phyloP scores from a whole-genome alignment of 2,888 invertebrate genomes.

The Hypsopygia costalis region DNA sequence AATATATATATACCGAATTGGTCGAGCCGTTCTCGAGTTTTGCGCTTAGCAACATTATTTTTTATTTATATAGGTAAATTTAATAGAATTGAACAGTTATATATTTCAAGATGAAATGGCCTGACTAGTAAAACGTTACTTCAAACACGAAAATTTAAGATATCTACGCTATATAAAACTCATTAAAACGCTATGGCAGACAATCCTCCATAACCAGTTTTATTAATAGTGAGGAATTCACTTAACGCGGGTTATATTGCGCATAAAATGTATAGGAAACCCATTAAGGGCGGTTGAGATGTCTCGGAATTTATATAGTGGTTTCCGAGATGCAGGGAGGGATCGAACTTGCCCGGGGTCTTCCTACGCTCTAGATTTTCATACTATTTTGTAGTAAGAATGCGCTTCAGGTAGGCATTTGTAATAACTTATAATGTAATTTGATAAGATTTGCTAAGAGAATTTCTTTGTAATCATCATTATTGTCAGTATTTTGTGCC shows the following conservation, averaged over 20 bases:
- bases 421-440: not conserved
- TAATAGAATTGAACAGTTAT: too few species aligned
- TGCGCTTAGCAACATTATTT: too few species aligned
- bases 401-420: not conserved
- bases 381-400: not conserved
- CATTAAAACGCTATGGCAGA: not conserved
- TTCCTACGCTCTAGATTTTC: not conserved
- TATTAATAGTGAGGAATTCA: constrained; percentile 24
- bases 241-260: constrained; percentile 24
- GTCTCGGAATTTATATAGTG: constrained; percentile 22
- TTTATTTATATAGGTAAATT: too few species aligned
- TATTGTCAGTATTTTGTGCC: too few species aligned
- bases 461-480: too few species aligned
- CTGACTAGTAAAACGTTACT: too few species aligned
- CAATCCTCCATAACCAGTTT: constrained; percentile 12
- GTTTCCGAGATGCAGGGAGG: constrained; percentile 3
- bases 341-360: not conserved
- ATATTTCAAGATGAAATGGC: too few species aligned
- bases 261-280: constrained; percentile 29
- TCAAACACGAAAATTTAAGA: too few species aligned
- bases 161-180: too few species aligned
- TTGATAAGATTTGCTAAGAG: not conserved
- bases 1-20: too few species aligned
- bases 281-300: constrained; percentile 21
- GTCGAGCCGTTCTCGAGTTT: too few species aligned